phyloP scores from a whole-genome alignment of 2,888 invertebrate species.

The Desoria tigrina region DNA sequence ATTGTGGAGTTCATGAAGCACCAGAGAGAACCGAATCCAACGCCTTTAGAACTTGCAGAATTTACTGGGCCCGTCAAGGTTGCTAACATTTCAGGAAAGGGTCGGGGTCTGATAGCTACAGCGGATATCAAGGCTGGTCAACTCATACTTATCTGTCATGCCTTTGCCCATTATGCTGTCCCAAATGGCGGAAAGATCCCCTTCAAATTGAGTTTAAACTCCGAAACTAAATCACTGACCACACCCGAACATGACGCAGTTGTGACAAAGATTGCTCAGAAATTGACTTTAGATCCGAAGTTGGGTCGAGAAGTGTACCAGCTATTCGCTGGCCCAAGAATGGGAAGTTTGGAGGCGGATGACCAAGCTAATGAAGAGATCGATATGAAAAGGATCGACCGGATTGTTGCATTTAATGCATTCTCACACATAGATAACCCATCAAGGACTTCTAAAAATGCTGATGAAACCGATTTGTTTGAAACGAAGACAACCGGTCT shows the following conservation, averaged over 20 bases:
- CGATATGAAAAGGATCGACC: background rate
- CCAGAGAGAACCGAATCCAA: background rate
- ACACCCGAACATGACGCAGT: background rate
- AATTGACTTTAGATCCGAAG: background rate
- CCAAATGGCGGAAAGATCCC: background rate
- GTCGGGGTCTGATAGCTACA: slow-evolving; percentile 21
- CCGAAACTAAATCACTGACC: background rate
- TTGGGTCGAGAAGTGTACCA: slow-evolving; percentile 4
- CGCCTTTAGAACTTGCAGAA: slow-evolving; percentile 7
- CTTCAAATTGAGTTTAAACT: background rate
- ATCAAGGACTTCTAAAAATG: background rate
- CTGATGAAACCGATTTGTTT: background rate
- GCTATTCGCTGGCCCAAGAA: slow-evolving; percentile 18
- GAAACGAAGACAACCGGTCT: background rate
- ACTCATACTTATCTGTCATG: slow-evolving; percentile 19
- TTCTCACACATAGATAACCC: background rate
- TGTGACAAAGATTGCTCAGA: background rate
- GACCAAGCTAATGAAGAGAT: background rate
- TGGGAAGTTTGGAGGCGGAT: background rate
- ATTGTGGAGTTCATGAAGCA: background rate
- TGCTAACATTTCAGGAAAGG: slow-evolving; percentile 12
- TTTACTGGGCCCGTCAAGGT: slow-evolving; percentile 15
- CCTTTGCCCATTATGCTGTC: slow-evolving; percentile 14
- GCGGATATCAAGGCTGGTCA: slow-evolving; percentile 16
- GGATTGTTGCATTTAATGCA: slow-evolving; percentile 3